phyloP scores from a whole-genome alignment of 2,797 vertebrate genomes.

The Hafferia zeledoni region DNA sequence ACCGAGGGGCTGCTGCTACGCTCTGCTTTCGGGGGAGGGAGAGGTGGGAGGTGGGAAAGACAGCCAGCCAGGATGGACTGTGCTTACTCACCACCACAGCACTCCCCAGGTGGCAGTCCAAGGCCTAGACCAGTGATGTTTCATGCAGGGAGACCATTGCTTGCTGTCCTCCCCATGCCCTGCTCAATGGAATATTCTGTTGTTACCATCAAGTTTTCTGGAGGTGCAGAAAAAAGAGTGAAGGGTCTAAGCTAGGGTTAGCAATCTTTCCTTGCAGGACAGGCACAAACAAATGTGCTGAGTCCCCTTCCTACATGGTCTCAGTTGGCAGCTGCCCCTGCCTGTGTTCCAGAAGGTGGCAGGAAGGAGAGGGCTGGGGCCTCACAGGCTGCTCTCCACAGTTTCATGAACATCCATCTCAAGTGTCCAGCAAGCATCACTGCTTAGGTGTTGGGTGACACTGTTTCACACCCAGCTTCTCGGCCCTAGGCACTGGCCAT shows the following conservation, averaged over 20 bases:
- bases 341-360: not conserved
- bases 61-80: not conserved
- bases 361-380: not conserved
- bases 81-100: not conserved
- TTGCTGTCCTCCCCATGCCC: not conserved
- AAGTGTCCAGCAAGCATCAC: fast-evolving
- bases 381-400: not conserved
- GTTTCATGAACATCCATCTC: fast-evolving
- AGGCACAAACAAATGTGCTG: not conserved
- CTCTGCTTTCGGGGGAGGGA: not conserved
- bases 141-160: not conserved
- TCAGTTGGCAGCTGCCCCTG: not conserved
- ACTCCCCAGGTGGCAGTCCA: not conserved
- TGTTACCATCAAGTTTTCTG: not conserved
- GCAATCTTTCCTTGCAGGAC: not conserved
- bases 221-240: not conserved
- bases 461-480: not conserved
- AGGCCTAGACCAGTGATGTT: not conserved
- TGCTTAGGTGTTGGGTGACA: fast-evolving
- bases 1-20: not conserved
- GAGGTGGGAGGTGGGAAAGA: not conserved
- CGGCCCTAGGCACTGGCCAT: fast-evolving
- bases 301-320: not conserved
- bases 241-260: not conserved
- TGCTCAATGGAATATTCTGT: not conserved